phyloP scores from a whole-genome alignment of 2,797 vertebrate genomes.

The Phaenicophaeus curvirostris region DNA sequence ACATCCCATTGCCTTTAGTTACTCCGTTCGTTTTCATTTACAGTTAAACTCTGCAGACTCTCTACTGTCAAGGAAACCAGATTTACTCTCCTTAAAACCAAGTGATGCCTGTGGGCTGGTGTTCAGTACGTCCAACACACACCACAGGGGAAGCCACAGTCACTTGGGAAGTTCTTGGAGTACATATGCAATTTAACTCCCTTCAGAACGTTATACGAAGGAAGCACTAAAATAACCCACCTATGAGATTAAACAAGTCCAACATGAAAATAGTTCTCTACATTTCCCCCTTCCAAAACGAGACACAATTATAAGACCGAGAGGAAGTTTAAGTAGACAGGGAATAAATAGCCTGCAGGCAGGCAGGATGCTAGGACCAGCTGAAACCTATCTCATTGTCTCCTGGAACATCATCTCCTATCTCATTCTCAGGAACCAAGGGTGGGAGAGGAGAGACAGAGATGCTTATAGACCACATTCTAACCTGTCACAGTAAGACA shows the following conservation, averaged over 20 bases:
- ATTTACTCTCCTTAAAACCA: background rate
- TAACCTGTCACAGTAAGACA: no score
- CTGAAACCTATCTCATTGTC: background rate
- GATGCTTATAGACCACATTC: no score
- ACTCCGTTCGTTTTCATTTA: background rate
- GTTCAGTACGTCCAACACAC: background rate
- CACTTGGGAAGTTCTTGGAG: background rate
- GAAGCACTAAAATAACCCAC: conserved; percentile 39
- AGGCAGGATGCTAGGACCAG: background rate
- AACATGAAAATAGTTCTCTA: background rate
- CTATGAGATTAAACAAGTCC: background rate
- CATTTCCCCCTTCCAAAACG: background rate
- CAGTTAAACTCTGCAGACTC: background rate
- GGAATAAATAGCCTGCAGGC: conserved; percentile 23
- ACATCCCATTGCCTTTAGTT: background rate
- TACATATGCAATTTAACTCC: background rate
- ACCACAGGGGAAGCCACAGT: background rate
- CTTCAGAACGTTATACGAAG: conserved; percentile 6
- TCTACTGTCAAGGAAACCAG: background rate
- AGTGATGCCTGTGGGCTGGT: background rate
- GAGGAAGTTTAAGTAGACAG: conserved; percentile 12
- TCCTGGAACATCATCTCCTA: no score
- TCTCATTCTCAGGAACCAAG: no score
- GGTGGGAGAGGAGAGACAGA: no score
- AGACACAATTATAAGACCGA: conserved; percentile 8